These are phyloP conservation scores for Ptiloglossa arizonensis DNA, from an alignment of 1,140 invertebrate genomes.

Conservation along the genomic window DNA sequence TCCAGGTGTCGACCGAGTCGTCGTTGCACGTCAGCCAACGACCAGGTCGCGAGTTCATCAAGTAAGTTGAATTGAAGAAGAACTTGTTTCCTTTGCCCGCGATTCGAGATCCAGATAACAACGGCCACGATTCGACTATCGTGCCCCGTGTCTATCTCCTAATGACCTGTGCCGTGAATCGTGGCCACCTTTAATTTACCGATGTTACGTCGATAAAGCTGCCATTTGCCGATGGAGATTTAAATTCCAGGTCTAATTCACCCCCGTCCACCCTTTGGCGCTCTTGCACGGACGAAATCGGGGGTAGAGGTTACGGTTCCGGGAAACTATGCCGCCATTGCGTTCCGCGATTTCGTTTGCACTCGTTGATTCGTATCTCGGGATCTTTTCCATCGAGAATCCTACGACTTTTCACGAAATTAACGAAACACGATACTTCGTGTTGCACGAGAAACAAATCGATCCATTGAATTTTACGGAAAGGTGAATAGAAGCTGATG, in stretches of 20 bases:
- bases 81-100: constrained; percentile 69
- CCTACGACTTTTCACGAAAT: too few relatives aligned
- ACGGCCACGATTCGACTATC: constrained; percentile 56
- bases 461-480: too few relatives aligned
- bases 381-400: too few relatives aligned
- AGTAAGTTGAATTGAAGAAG: constrained; percentile 74
- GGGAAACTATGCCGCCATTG: too few relatives aligned
- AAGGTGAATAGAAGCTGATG: too few relatives aligned
- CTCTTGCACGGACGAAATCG: neutral
- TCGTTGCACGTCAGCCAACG: constrained; percentile 57
- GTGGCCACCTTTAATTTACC: constrained; percentile 64
- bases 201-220: constrained; percentile 79
- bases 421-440: too few relatives aligned
- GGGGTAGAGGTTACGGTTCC: neutral
- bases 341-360: neutral
- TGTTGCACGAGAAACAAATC: too few relatives aligned
- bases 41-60: constrained; percentile 64
- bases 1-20: constrained; percentile 61
- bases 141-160: constrained; percentile 55
- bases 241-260: constrained; percentile 23
- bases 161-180: constrained; percentile 64
- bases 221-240: constrained; percentile 44
- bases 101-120: constrained; percentile 67
- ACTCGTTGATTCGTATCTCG: neutral
- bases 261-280: too few relatives aligned